Evolutionary conservation across 2,113 vertebrate species (phyloP).

Genomic region (Eretmodus cyanostictus): DNA sequence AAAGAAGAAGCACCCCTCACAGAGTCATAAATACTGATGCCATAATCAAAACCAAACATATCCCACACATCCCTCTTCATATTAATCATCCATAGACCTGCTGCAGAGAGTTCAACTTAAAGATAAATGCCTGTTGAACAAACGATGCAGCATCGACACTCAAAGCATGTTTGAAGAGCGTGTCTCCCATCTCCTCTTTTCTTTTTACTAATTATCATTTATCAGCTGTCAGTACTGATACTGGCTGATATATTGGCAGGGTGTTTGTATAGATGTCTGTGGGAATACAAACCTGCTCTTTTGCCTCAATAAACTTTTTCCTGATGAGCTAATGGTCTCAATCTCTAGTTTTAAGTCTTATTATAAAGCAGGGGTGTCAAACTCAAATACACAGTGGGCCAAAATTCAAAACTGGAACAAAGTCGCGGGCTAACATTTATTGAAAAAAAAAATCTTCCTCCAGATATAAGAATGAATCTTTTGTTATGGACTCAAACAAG

Average conservation of each 20-base stretch:
- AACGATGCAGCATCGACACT: neutral
- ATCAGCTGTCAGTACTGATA: neutral
- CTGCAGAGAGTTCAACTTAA: neutral
- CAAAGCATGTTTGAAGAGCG: neutral
- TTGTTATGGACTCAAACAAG: too few species aligned
- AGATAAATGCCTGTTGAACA: neutral
- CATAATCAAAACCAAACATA: neutral
- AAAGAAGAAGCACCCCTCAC: neutral
- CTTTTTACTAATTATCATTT: neutral
- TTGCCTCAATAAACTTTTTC: neutral
- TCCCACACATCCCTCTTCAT: neutral
- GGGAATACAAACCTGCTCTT: neutral
- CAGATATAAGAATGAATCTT: too few species aligned
- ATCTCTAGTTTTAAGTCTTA: neutral
- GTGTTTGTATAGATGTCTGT: neutral
- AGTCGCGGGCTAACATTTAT: too few species aligned
- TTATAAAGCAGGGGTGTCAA: neutral
- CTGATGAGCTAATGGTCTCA: neutral
- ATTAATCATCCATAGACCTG: neutral
- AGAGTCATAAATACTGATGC: neutral
- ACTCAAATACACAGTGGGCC: too few species aligned
- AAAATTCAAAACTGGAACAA: too few species aligned
- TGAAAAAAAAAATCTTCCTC: too few species aligned
- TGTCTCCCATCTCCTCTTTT: neutral
- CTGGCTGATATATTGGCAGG: neutral